Conservation (phyloP, 1,140 invertebrate species). For the Theocolax elegans region DNA sequence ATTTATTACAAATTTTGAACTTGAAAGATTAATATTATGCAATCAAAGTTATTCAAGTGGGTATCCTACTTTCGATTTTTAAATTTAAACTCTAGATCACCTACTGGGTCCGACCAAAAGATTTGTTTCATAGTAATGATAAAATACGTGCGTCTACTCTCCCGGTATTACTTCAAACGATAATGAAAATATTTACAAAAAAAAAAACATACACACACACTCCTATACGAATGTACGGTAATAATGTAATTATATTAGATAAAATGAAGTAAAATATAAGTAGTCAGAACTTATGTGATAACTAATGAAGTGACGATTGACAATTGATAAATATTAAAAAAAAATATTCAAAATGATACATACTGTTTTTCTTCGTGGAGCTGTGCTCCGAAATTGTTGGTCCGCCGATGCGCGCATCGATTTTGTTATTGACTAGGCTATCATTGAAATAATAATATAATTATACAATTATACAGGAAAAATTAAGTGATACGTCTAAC, state of each 20-base stretch:
- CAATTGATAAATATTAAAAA: conserved; percentile 30
- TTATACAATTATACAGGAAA: no score
- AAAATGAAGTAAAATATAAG: conserved; percentile 37
- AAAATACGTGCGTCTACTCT: neutral
- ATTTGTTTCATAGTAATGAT: neutral
- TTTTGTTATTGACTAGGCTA: conserved; percentile 9
- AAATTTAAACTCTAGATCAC: conserved; percentile 22
- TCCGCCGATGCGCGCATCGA: conserved; percentile 45
- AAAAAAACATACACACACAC: neutral
- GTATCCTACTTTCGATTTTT: conserved; percentile 6
- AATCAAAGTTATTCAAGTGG: neutral
- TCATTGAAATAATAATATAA: no score
- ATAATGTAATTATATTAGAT: conserved; percentile 31
- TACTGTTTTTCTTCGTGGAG: conserved; percentile 61
- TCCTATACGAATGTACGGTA: conserved; percentile 21
- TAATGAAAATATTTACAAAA: neutral
- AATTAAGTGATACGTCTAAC: no score
- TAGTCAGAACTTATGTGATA: conserved; percentile 66
- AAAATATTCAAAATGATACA: conserved; percentile 40
- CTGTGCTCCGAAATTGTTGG: conserved; percentile 62
- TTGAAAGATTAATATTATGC: no score
- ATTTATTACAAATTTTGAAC: neutral
- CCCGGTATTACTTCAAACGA: neutral
- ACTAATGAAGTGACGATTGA: conserved; percentile 32
- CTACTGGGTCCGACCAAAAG: conserved; percentile 18